Conservation (phyloP, 2,888 invertebrate species). For the Petrolisthes manimaculis region DNA sequence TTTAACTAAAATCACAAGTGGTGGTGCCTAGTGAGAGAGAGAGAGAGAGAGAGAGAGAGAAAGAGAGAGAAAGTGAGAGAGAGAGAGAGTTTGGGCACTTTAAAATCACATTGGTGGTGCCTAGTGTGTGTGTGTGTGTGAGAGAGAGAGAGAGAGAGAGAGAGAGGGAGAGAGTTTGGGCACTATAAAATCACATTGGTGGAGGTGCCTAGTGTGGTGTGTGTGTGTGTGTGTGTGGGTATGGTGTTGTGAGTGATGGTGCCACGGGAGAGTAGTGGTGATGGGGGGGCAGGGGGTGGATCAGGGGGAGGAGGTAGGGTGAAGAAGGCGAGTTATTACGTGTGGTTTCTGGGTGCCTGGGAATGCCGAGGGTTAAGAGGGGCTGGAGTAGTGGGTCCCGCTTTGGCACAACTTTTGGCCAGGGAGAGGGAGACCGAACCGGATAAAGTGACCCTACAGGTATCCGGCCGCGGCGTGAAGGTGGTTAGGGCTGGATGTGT, state of each 20-base stretch:
- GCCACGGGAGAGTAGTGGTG: background rate
- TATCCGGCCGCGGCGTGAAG: conserved; percentile 92
- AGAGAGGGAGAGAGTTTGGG: background rate
- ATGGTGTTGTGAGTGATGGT: background rate
- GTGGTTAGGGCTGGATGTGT: conserved; percentile 84
- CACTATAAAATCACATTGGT: background rate
- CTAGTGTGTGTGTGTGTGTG: too few species aligned
- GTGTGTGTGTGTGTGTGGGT: conserved; percentile 8
- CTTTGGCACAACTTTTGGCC: conserved; percentile 85
- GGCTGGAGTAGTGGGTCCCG: conserved; percentile 85
- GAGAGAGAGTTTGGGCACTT: background rate
- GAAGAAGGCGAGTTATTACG: conserved; percentile 72
- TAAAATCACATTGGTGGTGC: too few species aligned
- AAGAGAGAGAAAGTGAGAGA: background rate
- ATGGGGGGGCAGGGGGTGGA: background rate
- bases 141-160: background rate
- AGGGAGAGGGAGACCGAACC: conserved; percentile 88
- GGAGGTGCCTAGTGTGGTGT: background rate
- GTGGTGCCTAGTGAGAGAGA: too few species aligned
- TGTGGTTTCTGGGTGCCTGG: conserved; percentile 88
- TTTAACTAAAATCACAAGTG: too few species aligned
- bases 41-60: conserved; percentile 1
- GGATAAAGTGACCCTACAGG: conserved; percentile 90
- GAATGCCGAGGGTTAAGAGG: conserved; percentile 91
- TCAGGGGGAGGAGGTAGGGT: background rate